Percentiles rank a stretch among this genome's conserved stretches.
Conservation (phyloP, 2,888 invertebrate species). For the Andrena marginata region DNA sequence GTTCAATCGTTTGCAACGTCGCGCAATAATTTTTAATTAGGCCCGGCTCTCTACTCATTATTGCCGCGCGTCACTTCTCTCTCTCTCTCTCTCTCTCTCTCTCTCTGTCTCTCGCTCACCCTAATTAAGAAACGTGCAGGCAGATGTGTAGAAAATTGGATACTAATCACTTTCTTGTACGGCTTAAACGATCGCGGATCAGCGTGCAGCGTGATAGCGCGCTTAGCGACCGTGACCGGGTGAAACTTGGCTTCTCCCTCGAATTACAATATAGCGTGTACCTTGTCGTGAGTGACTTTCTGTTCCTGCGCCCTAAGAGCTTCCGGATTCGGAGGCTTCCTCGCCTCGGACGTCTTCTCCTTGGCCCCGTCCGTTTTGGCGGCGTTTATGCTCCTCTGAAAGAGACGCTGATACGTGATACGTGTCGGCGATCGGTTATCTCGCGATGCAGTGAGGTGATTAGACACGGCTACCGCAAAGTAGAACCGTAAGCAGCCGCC, state of each 20-base stretch:
- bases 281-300: constrained; percentile 84
- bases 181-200: background rate
- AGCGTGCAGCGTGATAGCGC: background rate
- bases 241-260: background rate
- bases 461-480: background rate
- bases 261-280: constrained; percentile 42
- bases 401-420: background rate
- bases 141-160: background rate
- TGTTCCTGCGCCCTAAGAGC: constrained; percentile 79
- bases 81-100: background rate
- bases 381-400: constrained; percentile 78
- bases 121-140: background rate
- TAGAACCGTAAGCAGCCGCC: background rate
- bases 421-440: constrained; percentile 15
- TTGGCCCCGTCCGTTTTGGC: constrained; percentile 72
- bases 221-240: background rate
- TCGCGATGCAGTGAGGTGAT: background rate
- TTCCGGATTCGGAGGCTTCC: constrained; percentile 79
- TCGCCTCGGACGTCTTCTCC: constrained; percentile 71
- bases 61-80: background rate
- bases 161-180: background rate
- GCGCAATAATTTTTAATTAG: constrained; percentile 47
- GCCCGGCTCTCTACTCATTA: constrained; percentile 44
- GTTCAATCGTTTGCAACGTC: constrained; percentile 52
- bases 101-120: background rate